phyloP scores from a whole-genome alignment of 2,888 invertebrate genomes.

The Xestia sexstrigata region DNA sequence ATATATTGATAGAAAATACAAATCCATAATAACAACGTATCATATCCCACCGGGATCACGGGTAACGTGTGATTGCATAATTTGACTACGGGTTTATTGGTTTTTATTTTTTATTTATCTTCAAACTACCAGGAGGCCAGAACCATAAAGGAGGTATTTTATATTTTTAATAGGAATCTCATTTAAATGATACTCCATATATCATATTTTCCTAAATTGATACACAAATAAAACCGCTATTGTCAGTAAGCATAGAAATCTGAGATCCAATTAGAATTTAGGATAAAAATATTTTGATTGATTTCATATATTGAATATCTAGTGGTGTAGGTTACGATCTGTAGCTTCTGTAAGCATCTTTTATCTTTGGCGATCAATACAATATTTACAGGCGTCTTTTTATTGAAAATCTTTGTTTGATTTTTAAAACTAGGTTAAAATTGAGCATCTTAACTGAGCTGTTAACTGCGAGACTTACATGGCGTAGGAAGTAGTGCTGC shows the following conservation, averaged over 20 bases:
- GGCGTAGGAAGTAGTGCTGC: not conserved
- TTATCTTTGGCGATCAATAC: not conserved
- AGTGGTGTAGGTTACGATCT: not conserved
- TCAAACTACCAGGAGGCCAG: too few species aligned
- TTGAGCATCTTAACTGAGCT: too few species aligned
- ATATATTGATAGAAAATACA: too few species aligned
- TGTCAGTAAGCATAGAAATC: not conserved
- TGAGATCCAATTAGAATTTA: not conserved
- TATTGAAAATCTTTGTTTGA: not conserved
- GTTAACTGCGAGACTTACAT: not conserved
- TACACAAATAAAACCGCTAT: not conserved
- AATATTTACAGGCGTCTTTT: not conserved
- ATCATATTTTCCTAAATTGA: not conserved
- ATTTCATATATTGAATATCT: conserved; percentile 9
- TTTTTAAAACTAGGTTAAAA: too few species aligned
- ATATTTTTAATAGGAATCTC: too few species aligned
- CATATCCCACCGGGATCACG: too few species aligned
- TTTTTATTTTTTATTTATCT: too few species aligned
- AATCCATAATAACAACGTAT: too few species aligned
- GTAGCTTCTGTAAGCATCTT: not conserved
- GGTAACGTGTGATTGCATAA: too few species aligned
- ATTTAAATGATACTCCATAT: not conserved
- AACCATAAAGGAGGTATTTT: too few species aligned
- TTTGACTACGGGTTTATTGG: too few species aligned
- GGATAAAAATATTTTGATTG: not conserved